Conservation (phyloP, 2,113 vertebrate genomes). For the Pseudorhombus dupliciocellatus region DNA sequence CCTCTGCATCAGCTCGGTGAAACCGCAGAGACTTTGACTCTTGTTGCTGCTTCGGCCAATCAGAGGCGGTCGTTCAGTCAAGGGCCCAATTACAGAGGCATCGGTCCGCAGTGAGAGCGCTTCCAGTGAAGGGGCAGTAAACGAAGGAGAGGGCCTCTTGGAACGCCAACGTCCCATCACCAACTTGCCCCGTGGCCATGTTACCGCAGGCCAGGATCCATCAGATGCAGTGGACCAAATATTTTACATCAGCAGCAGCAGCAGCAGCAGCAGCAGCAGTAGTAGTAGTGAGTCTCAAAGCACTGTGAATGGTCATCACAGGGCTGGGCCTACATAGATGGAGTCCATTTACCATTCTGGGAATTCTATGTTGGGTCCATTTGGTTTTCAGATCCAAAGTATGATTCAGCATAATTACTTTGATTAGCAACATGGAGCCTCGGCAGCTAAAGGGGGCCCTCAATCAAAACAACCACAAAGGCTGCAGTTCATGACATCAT, state of each 20-base stretch:
- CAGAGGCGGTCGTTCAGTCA: neutral
- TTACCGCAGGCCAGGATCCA: neutral
- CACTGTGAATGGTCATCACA: too few species aligned
- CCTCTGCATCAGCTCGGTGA: constrained; percentile 8
- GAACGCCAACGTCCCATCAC: neutral
- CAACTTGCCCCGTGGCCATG: neutral
- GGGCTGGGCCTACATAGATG: too few species aligned
- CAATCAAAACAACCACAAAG: too few species aligned
- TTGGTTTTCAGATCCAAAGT: neutral
- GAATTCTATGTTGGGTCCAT: too few species aligned
- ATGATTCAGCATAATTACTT: neutral
- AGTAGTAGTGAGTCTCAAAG: constrained; percentile 3
- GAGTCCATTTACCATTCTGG: too few species aligned
- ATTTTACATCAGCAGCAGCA: constrained; percentile 2
- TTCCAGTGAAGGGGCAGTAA: constrained; percentile 13
- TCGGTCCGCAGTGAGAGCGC: neutral
- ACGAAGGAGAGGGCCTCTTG: constrained; percentile 18
- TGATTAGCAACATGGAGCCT: too few species aligned
- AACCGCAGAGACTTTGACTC: neutral
- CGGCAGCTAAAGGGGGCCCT: too few species aligned
- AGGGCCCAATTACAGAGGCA: constrained; percentile 23
- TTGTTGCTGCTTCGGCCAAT: constrained; percentile 17
- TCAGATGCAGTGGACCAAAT: constrained; percentile 6
- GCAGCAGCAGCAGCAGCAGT: constrained; percentile 13
- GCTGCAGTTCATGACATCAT: too few species aligned